Conservation (phyloP, 2,113 vertebrate species). For the Anhinga anhinga region DNA sequence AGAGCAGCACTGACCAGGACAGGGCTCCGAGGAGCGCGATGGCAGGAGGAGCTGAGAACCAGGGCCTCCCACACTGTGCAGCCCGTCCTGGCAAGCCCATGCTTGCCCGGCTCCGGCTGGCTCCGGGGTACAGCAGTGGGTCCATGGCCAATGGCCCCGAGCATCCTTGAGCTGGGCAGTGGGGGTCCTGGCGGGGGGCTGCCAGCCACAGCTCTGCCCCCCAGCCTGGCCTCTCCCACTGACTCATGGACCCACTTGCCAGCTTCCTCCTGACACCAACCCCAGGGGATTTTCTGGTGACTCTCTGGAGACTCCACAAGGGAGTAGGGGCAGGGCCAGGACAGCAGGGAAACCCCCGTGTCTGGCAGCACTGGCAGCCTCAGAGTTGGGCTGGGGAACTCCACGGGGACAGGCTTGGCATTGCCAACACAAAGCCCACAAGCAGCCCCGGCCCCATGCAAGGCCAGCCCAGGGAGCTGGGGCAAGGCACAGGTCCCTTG, state of each 20-base stretch:
- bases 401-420: fast-evolving
- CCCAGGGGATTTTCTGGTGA: slow-evolving; percentile 55
- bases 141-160: fast-evolving
- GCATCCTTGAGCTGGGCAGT: not conserved
- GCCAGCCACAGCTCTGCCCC: not conserved
- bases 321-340: not conserved
- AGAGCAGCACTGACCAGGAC: fast-evolving
- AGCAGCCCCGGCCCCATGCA: fast-evolving
- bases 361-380: not conserved
- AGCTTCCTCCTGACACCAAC: slow-evolving; percentile 26
- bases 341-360: not conserved
- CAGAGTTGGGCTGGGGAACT: not conserved
- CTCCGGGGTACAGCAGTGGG: fast-evolving
- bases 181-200: not conserved
- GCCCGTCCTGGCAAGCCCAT: not conserved
- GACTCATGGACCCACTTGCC: not conserved
- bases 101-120: fast-evolving
- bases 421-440: not conserved
- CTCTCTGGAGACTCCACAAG: slow-evolving; percentile 1
- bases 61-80: fast-evolving
- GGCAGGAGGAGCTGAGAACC: not conserved
- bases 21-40: fast-evolving
- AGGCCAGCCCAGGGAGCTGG: not conserved
- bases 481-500: not conserved
- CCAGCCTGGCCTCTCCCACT: not conserved